phyloP scores from a whole-genome alignment of 2,888 invertebrate species.

The Stegophylla sp. region DNA sequence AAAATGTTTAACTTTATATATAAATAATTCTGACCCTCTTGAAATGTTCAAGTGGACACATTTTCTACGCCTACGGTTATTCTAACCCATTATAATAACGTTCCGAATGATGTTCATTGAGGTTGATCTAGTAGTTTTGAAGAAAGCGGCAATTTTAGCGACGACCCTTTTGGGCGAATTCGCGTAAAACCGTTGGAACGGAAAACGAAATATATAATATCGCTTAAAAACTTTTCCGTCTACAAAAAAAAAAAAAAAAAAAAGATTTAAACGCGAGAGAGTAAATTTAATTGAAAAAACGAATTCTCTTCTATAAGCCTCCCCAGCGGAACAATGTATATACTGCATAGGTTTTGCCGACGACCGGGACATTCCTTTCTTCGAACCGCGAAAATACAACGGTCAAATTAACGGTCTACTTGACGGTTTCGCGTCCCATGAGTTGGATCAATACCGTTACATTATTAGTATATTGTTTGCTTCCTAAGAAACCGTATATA shows the following conservation, averaged over 20 bases:
- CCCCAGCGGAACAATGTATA: not conserved
- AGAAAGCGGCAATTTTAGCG: not conserved
- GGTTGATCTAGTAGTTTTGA: conserved; percentile 14
- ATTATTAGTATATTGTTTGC: conserved; percentile 11
- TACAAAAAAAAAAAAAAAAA: not conserved
- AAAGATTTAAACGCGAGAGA: not conserved
- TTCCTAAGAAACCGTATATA: not conserved
- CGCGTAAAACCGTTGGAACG: conserved; percentile 7
- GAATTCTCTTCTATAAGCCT: not conserved
- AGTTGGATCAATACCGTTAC: conserved; percentile 21
- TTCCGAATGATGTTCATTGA: not conserved
- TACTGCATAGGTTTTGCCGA: not conserved
- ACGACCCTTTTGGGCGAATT: conserved; percentile 6
- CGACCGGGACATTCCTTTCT: not conserved
- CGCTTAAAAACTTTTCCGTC: conserved; percentile 12
- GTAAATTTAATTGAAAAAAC: conserved; percentile 37
- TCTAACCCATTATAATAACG: not conserved
- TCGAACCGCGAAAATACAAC: not conserved
- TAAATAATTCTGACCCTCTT: conserved; percentile 12
- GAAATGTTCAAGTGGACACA: not conserved
- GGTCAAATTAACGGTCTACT: conserved; percentile 23
- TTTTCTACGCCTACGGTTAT: conserved; percentile 11
- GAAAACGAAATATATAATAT: conserved; percentile 16
- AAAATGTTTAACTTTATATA: not conserved
- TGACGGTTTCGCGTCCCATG: not conserved